Evolutionary conservation across 1,140 invertebrate genomes (phyloP), one percentile per base, ranked within the genome.

Genomic region (Dryas iulia): DNA sequence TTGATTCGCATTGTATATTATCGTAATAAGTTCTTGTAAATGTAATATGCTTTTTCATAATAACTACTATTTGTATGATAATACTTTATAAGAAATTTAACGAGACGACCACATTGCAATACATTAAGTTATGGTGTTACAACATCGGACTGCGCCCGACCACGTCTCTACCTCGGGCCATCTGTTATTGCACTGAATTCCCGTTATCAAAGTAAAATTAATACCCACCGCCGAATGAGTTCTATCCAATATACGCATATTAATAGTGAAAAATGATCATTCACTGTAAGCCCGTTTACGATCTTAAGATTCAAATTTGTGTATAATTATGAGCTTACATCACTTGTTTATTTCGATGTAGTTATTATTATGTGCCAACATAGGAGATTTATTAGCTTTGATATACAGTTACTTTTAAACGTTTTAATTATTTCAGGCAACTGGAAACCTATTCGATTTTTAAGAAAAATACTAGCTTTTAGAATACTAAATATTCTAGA

Each of bases 181-280:
- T 68, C 61, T 72, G 73, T 76, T 72, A 74, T 71, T 72, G 76
- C 72, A 78, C 69, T 72, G 58, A 80, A 82, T 79, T 82, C 72
- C 83, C 83, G 83, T 86, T 88, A 87, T 75, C 76, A 75, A 80
- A 74, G 69, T 77, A 72, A 82, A 82, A 81, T 88, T 83, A 84
- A 84, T 82, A 82, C 72, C 65, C 73, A 77, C 61, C 62, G 75
- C 66, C 76, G 70, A 78, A 79, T 78, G 72, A 74, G 77, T 69
- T 74, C 66, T 72, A 69, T 73, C 74, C 73, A 75, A 86, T 47
- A 39, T 79, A 69, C 75, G 69, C 74, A 76, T 78, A 79, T 84
- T 83, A 85, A 87, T 77, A 81, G 75, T 86, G 82, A 88, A 87
- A 86, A 85, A 83, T 83, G 76, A 82, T 78, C 73, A 66, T 71